Base-by-base conservation (phyloP, 2,888 invertebrate genomes). In the Tenthredo distinguenda region DNA sequence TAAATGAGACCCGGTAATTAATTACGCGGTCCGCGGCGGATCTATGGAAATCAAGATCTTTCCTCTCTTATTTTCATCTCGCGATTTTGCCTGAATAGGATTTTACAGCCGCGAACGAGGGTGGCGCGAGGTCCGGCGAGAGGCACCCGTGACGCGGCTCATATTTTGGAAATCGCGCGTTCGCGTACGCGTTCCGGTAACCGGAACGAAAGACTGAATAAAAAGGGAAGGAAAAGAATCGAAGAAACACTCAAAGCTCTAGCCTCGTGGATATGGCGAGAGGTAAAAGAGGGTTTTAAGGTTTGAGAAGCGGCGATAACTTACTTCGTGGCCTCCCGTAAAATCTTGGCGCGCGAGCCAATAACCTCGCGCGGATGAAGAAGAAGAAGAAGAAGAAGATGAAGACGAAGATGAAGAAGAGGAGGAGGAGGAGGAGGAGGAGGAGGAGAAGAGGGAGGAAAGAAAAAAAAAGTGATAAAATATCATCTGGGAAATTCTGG, bases 291-390 rank as follows among this genome's bases (percentile, higher is more conserved):
- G 50, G 81, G 21, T 62, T 81, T 81, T 62, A 81, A 62, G 81
- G 62, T 21, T 81, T 21, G 62, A 21, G 81, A 40, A 62, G 15
- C 65, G 83, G 68, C 83, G 68, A 83, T 83, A 65, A 83, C 83
- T 83, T 83, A 68, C 83, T 65, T 34, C 68, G 83, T 34, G 68
- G 83, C 71, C 71, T 83, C 83, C 68, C 65, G 83, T 68, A 65
- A 71, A 50, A 83, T 83, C 83, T 83, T 83, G 83, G 83, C 83
- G 43, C 68, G 10, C 26, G 83, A 83, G 83, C 83, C 83, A 83
- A 83, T 71, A 83, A 83, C 83, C 83, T 83, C 83, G 83, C 15
- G 47, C 31, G 12, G 21, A 43, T 34, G 40, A 40, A 43, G n/a
- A 65, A 65, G 40, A 65, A 65, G 40, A 65, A 65, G 21, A 15